phyloP scores from a whole-genome alignment of 2,888 invertebrate species.

The Osmoderma eremita region DNA sequence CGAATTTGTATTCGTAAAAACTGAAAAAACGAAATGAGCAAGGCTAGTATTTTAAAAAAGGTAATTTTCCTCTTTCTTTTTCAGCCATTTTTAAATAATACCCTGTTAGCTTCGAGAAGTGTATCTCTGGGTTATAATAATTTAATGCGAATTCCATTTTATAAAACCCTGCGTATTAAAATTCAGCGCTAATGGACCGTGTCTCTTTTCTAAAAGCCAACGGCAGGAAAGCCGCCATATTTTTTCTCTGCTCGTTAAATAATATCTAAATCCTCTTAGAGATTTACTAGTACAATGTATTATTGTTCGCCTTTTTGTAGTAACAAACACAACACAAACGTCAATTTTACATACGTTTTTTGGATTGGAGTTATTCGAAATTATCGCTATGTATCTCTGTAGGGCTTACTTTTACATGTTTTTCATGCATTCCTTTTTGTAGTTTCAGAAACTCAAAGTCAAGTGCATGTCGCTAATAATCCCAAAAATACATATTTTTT shows the following conservation, averaged over 20 bases:
- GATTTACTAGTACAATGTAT: constrained; percentile 2
- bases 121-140: constrained; percentile 46
- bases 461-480: no score
- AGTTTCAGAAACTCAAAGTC: constrained; percentile 1
- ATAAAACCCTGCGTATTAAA: constrained; percentile 34
- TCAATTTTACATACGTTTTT: constrained; percentile 11
- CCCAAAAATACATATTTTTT: no score
- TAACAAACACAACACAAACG: neutral
- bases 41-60: constrained; percentile 9
- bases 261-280: constrained; percentile 42
- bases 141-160: constrained; percentile 48
- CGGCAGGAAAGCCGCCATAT: neutral
- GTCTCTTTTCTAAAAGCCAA: constrained; percentile 4
- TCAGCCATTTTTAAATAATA: constrained; percentile 26
- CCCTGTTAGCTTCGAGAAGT: constrained; percentile 41
- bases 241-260: constrained; percentile 26
- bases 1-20: no score
- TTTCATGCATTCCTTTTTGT: constrained; percentile 15
- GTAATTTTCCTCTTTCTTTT: neutral
- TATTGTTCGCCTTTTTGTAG: constrained; percentile 8
- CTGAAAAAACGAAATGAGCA: neutral
- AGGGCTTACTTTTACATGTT: constrained; percentile 1
- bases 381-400: constrained; percentile 9
- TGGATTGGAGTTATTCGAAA: constrained; percentile 5
- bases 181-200: constrained; percentile 38